Evolutionary conservation across 1,140 invertebrate genomes (phyloP), one percentile per base, ranked within the genome.

Genomic region (Brachionus rotundiformis): DNA sequence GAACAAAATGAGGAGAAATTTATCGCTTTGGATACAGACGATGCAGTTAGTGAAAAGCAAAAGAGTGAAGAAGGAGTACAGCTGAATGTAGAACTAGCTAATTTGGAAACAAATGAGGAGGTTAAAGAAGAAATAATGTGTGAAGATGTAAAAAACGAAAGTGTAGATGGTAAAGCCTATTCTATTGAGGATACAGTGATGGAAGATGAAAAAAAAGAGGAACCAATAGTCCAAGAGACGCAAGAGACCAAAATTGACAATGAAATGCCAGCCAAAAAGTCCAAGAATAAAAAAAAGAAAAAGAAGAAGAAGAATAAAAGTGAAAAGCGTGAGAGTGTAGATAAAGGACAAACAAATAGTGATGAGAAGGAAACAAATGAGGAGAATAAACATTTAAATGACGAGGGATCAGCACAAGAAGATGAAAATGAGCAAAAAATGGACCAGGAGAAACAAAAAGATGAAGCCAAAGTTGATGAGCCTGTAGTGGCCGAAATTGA

Each of bases 261-360:
- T 68, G 27, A 36, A 36, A 2, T 0, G 3, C 1, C 7, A 8
- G 63, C 33, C 31, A 54, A 54, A 54, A 54, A 54, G 6, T 54
- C 47, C 0, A 54, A 54, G 19, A 54, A 54, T 54, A 54, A 54
- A 54, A 54, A 54, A 54, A 54, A 54, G 47, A 54, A 54, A 54
- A 54, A 54, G 5, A 54, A 54, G 47, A 54, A 54, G 47, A 54
- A 54, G 23, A 54, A 54, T 54, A 54, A 54, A 39, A 23, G n/a
- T 19, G 6, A 49, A 19, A 54, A 54, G 1, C 8, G 19, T 54
- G 47, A 8, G 13, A 10, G 36, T 39, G 36, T 39, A 1, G 5
- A 6, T 39, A 39, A 39, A n/a, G n/a, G n/a, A n/a, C n/a, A n/a
- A n/a, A n/a, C 1, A 4, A 54, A 19, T 7, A 6, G 47, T 2